Percentiles rank a stretch among this genome's conserved stretches.
phyloP scores from a whole-genome alignment of 1,140 invertebrate genomes.

The Reticulitermes speratus region DNA sequence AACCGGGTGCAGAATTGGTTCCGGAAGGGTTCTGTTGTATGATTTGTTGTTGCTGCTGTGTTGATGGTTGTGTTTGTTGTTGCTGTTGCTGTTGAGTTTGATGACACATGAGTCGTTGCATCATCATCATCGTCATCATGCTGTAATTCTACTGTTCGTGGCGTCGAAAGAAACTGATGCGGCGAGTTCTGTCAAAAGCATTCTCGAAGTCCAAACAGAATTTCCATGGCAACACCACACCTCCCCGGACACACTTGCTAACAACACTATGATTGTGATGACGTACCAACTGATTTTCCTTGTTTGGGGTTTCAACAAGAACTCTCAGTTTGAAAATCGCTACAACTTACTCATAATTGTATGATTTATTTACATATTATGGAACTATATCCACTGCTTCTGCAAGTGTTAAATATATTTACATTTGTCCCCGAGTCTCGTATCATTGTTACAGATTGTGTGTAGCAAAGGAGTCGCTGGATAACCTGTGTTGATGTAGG shows the following conservation, averaged over 20 bases:
- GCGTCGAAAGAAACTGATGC: neutral
- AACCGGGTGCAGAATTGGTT: neutral
- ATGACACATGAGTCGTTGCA: slow-evolving; percentile 33
- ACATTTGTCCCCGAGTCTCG: too few species aligned
- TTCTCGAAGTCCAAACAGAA: neutral
- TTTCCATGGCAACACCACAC: neutral
- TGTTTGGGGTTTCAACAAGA: neutral
- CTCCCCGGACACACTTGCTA: neutral
- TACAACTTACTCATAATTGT: too few species aligned
- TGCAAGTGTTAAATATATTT: too few species aligned
- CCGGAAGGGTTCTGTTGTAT: neutral
- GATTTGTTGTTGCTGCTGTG: neutral
- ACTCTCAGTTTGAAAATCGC: neutral
- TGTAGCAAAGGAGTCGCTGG: too few species aligned
- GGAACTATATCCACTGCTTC: too few species aligned
- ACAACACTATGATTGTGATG: neutral
- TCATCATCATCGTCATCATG: slow-evolving; percentile 34
- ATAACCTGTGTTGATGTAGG: too few species aligned
- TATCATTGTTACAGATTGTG: too few species aligned
- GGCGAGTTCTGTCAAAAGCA: too few species aligned
- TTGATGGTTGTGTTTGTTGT: neutral
- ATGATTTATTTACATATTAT: too few species aligned
- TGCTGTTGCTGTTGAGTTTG: slow-evolving; percentile 20
- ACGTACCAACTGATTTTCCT: neutral
- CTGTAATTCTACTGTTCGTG: slow-evolving; percentile 12